Evolutionary conservation across 2,797 vertebrate species (phyloP).

Genomic region (Tokudaia muenninki): DNA sequence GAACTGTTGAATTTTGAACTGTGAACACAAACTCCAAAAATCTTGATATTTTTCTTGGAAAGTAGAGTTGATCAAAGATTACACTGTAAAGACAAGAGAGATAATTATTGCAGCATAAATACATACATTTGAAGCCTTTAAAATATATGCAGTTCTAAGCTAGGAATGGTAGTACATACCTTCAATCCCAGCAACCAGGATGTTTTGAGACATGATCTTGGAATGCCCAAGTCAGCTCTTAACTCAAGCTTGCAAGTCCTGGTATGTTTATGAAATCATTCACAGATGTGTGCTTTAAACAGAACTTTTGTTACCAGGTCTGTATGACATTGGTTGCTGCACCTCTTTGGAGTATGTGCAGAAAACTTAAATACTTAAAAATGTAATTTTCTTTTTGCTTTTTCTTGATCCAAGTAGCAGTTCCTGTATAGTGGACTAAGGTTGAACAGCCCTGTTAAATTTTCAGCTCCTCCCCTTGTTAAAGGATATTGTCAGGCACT

Average conservation of each 20-base stretch:
- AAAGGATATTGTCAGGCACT: background rate
- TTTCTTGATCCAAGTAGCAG: background rate
- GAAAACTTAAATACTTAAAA: background rate
- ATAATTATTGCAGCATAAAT: constrained; percentile 26
- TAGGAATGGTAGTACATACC: background rate
- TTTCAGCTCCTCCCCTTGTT: constrained; percentile 28
- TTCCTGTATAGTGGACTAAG: background rate
- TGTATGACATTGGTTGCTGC: background rate
- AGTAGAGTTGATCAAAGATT: background rate
- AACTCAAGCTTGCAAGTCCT: background rate
- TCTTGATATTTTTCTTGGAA: background rate
- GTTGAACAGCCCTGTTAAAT: background rate
- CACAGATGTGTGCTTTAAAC: background rate
- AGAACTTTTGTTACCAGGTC: background rate
- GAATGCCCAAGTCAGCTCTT: background rate
- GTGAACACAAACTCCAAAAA: constrained; percentile 26
- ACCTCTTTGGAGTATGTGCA: background rate
- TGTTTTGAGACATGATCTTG: background rate
- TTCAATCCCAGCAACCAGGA: background rate
- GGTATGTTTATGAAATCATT: background rate
- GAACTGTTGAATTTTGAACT: background rate
- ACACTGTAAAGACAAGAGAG: constrained; percentile 22
- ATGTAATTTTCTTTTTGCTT: background rate
- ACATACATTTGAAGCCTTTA: background rate
- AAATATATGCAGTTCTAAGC: background rate